Evolutionary conservation across 2,113 vertebrate genomes (phyloP).

Genomic region (Myotis brandtii): DNA sequence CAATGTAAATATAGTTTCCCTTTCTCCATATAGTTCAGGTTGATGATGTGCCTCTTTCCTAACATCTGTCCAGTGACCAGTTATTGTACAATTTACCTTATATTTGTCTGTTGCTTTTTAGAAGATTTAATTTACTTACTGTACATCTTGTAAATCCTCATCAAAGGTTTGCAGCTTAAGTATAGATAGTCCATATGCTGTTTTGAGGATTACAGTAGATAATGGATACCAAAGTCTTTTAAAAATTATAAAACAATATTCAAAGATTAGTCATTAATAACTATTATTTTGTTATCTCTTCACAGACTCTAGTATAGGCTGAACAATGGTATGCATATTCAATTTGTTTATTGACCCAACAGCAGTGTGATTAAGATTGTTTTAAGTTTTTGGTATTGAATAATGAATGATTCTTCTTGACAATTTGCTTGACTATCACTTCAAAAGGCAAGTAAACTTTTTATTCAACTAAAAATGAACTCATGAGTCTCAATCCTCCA

Average conservation of each 20-base stretch:
- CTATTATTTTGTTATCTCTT: slow-evolving; percentile 24
- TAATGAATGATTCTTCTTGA: neutral
- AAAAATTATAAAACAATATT: neutral
- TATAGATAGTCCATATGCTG: neutral
- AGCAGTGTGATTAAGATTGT: neutral
- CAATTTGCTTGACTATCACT: neutral
- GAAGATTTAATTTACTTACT: neutral
- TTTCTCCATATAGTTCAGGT: neutral
- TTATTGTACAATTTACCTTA: neutral
- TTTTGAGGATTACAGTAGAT: slow-evolving; percentile 21
- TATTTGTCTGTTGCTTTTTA: slow-evolving; percentile 35
- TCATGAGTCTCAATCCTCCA: neutral
- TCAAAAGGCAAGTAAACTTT: neutral
- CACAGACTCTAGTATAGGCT: neutral
- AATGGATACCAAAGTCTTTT: slow-evolving; percentile 34
- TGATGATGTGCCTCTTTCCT: neutral
- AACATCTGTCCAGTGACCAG: neutral
- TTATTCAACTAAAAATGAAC: neutral
- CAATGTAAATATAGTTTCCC: neutral
- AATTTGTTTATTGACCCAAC: neutral
- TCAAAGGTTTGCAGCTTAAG: neutral
- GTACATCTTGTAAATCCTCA: neutral
- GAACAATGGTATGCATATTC: neutral
- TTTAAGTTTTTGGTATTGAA: neutral
- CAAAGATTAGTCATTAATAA: neutral